phyloP scores from a whole-genome alignment of 2,113 vertebrate genomes.

The Eublepharis macularius region DNA sequence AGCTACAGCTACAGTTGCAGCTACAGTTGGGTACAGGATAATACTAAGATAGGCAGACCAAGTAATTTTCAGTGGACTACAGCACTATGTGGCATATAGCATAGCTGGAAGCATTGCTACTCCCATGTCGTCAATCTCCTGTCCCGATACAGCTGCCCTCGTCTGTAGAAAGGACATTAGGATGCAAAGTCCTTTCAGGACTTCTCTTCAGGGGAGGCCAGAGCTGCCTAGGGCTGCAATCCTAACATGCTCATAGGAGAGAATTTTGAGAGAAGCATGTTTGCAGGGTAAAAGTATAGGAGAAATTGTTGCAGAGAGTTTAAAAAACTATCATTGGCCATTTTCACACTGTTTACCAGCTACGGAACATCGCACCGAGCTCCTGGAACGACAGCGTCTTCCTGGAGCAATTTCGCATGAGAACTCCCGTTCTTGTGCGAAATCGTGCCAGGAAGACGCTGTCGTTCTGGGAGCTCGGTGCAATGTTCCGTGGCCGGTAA shows the following conservation, averaged over 20 bases:
- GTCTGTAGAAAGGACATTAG: background rate
- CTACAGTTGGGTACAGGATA: constrained; percentile 5
- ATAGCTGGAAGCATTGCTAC: background rate
- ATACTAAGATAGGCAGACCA: background rate
- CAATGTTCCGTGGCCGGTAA: no score
- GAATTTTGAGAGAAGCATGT: background rate
- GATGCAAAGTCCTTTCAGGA: background rate
- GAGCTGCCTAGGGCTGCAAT: background rate
- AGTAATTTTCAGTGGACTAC: background rate
- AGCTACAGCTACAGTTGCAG: constrained; percentile 6
- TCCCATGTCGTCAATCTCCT: background rate
- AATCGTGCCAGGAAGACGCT: no score
- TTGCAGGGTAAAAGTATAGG: background rate
- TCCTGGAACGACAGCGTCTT: no score
- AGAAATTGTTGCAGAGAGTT: background rate
- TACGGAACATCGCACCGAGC: no score
- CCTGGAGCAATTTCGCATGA: no score
- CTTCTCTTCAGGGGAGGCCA: background rate
- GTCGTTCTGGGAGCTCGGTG: no score
- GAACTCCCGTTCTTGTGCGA: no score
- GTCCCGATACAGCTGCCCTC: background rate
- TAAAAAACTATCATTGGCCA: no score
- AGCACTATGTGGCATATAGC: background rate
- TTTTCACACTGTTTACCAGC: no score
- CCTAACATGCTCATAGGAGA: background rate